Evolutionary conservation across 2,113 vertebrate genomes (phyloP).

Genomic region (Shinisaurus crocodilurus): DNA sequence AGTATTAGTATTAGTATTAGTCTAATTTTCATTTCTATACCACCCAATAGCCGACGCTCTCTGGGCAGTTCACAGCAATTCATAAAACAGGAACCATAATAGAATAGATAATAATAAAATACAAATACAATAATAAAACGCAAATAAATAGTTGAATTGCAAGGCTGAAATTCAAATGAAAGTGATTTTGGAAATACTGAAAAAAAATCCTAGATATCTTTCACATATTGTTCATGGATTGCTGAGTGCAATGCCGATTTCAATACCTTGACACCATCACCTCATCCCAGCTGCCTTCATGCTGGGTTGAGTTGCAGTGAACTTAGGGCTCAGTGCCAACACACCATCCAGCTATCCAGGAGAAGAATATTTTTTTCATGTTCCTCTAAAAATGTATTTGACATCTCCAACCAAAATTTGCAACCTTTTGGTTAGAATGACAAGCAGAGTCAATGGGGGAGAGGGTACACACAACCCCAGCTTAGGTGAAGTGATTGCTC

Average conservation of each 20-base stretch:
- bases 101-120: too few species aligned
- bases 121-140: background rate
- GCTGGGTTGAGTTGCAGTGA: background rate
- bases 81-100: too few species aligned
- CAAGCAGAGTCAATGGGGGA: slow-evolving; percentile 60
- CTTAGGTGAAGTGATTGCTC: slow-evolving; percentile 70
- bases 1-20: too few species aligned
- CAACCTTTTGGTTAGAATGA: slow-evolving; percentile 62
- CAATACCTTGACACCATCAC: background rate
- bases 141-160: too few species aligned
- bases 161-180: background rate
- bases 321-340: background rate
- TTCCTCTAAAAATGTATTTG: slow-evolving; percentile 43
- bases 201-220: background rate
- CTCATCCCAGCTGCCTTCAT: too few species aligned
- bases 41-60: too few species aligned
- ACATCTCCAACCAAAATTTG: slow-evolving; percentile 59
- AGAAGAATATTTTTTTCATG: slow-evolving; percentile 33
- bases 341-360: background rate
- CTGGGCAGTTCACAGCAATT: too few species aligned
- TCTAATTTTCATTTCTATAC: too few species aligned
- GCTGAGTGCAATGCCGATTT: background rate
- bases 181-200: background rate
- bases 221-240: background rate
- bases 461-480: slow-evolving; percentile 46